A percentile compares a stretch with the other conserved stretches of the same genome.
These are phyloP conservation scores for Amblyraja radiata DNA, from an alignment of 2,797 vertebrate species.

Conservation along the genomic window DNA sequence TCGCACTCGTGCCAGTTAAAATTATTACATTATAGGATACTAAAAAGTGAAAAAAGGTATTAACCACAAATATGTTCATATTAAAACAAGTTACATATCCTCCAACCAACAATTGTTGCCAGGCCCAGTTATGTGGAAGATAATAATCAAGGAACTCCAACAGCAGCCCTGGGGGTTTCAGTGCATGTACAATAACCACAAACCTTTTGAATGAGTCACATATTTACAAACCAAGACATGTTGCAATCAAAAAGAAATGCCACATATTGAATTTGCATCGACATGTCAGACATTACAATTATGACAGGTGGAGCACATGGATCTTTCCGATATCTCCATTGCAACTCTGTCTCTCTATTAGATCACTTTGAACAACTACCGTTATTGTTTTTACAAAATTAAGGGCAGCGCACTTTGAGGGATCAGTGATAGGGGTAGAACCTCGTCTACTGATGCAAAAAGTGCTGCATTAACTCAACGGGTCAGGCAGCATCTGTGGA, in stretches of 20 bases:
- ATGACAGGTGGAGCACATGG: constrained; percentile 71
- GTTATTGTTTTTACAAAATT: background rate
- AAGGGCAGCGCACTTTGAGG: background rate
- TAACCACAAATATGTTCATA: background rate
- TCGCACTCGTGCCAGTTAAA: background rate
- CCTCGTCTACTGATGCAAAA: background rate
- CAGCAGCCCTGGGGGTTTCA: constrained; percentile 80
- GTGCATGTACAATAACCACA: constrained; percentile 89
- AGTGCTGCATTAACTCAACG: too few relatives aligned
- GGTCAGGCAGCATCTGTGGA: too few relatives aligned
- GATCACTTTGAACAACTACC: constrained; percentile 5
- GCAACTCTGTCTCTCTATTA: background rate
- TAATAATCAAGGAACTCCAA: constrained; percentile 57
- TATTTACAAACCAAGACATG: constrained; percentile 98
- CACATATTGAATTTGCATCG: constrained; percentile 98
- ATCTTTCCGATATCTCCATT: background rate
- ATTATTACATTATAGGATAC: background rate
- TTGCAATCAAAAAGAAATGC: constrained; percentile 97
- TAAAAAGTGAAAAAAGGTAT: background rate
- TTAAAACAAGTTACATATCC: constrained; percentile 13
- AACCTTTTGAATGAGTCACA: constrained; percentile 90
- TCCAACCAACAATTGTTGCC: constrained; percentile 31
- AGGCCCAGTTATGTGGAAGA: background rate
- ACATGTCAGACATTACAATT: constrained; percentile 92
- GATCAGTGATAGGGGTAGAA: background rate